Percentiles rank a stretch among this genome's conserved stretches.
Conservation (phyloP, 2,797 vertebrate species). For the Microcaecilia unicolor region DNA sequence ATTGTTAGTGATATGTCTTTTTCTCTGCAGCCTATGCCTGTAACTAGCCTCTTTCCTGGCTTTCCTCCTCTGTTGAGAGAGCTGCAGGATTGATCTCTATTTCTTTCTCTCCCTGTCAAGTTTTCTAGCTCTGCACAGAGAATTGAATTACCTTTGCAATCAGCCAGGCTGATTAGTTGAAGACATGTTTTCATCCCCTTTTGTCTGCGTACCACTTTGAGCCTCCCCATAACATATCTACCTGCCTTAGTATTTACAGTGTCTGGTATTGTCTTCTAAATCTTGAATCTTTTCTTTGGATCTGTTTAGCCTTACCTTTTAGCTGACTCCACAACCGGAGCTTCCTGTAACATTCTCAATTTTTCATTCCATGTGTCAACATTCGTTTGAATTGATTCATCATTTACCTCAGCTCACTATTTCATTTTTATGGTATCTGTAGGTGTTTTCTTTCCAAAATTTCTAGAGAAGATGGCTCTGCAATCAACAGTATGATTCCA, state of each 20-base stretch:
- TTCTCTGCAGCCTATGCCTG: no score
- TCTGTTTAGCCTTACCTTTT: no score
- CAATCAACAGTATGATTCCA: no score
- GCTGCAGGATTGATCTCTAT: constrained; percentile 15
- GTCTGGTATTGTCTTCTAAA: not conserved
- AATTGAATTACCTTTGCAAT: constrained; percentile 20
- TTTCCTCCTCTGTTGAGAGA: constrained; percentile 3
- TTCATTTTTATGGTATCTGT: no score
- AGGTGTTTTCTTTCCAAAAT: no score
- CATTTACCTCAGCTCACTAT: no score
- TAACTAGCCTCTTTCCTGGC: not conserved
- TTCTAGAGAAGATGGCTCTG: no score
- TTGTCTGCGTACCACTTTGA: constrained; percentile 9
- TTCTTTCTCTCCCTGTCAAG: constrained; percentile 6
- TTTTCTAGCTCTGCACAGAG: constrained; percentile 9
- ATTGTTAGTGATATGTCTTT: no score
- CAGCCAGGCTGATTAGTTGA: constrained; percentile 12
- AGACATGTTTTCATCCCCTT: constrained; percentile 6
- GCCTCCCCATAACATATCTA: constrained; percentile 3
- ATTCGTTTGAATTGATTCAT: no score
- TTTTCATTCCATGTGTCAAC: no score
- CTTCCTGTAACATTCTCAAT: no score
- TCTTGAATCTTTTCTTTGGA: not conserved
- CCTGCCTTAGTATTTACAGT: constrained; percentile 8
- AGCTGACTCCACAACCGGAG: no score